Evolutionary conservation across 2,888 invertebrate genomes (phyloP), one percentile per base, ranked within the genome.

Genomic region (Netelia melanura): DNA sequence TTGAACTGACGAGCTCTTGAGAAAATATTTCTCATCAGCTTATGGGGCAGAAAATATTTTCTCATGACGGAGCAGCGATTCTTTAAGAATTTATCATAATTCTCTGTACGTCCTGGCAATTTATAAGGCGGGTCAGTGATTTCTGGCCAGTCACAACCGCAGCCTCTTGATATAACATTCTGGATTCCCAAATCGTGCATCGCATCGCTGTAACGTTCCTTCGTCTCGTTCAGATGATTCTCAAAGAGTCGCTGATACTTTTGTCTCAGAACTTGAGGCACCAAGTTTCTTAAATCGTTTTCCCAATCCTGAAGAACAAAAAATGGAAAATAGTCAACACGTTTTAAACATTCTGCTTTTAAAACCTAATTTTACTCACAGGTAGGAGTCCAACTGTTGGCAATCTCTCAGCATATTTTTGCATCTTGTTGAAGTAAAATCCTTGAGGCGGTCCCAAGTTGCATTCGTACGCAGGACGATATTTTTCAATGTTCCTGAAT

Each of bases 21-120:
- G 9, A 96, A 91, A n/a, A 96, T 94, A 85, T 95, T 95, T 81
- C 96, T 94, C 83, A 97, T 95, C 67, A 97, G 95, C 10, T 95
- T 95, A 90, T 96, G 96, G 14, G 96, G 94, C 8, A 96, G 94
- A 72, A 96, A 94, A 54, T 96, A 95, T 61, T 95, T 95, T 52
- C 94, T 94, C 88, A 95, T 93, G 0, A 97, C 90, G 87, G 94
- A 94, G 61, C 95, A 95, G 58, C 96, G 95, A 90, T 94, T 95
- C 85, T 93, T 94, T 10, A 96, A 80, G 94, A 95, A 97, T 85
- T 94, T 94, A 0, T 94, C 90, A 89, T 96, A 96, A 87, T 95
- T 94, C n/a, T 94, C 90, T 0, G 97, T 96, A 85, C 95, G 94
- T 0, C 97, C 97, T 0, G 95, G 94, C 87, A 94, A 95, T 91